These are phyloP conservation scores for Lagocephalus sceleratus DNA, from an alignment of 2,797 vertebrate genomes.

Conservation along the genomic window DNA sequence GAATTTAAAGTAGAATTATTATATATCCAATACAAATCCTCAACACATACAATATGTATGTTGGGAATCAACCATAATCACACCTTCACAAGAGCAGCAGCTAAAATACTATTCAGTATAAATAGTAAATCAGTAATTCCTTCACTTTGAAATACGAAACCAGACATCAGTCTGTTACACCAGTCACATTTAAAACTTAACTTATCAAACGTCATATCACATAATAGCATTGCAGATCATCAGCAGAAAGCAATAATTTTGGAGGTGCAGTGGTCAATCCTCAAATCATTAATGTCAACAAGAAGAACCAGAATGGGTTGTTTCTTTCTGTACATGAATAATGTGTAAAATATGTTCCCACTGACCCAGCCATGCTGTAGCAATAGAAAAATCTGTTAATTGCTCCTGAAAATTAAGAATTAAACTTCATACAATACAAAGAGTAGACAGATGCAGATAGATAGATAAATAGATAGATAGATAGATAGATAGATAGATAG, in stretches of 20 bases:
- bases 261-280: constrained; percentile 31
- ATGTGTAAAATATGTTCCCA: constrained; percentile 18
- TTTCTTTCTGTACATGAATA: constrained; percentile 20
- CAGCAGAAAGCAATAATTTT: constrained; percentile 32
- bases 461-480: no score
- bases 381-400: constrained; percentile 19
- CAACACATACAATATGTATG: no score
- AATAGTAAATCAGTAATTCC: constrained; percentile 55
- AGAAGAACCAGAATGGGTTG: constrained; percentile 12
- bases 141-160: constrained; percentile 47
- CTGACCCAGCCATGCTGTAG: constrained; percentile 18
- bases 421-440: constrained; percentile 2
- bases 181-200: constrained; percentile 14
- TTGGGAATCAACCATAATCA: constrained; percentile 14
- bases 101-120: constrained; percentile 26
- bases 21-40: no score
- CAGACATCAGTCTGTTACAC: constrained; percentile 30
- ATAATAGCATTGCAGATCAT: constrained; percentile 47
- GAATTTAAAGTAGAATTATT: no score
- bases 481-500: no score
- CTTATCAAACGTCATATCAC: constrained; percentile 5
- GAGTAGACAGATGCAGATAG: background rate
- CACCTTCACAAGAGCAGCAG: constrained; percentile 18
- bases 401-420: constrained; percentile 21
- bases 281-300: constrained; percentile 28